phyloP scores from a whole-genome alignment of 1,140 invertebrate genomes.

The Neocloeon triangulifer region DNA sequence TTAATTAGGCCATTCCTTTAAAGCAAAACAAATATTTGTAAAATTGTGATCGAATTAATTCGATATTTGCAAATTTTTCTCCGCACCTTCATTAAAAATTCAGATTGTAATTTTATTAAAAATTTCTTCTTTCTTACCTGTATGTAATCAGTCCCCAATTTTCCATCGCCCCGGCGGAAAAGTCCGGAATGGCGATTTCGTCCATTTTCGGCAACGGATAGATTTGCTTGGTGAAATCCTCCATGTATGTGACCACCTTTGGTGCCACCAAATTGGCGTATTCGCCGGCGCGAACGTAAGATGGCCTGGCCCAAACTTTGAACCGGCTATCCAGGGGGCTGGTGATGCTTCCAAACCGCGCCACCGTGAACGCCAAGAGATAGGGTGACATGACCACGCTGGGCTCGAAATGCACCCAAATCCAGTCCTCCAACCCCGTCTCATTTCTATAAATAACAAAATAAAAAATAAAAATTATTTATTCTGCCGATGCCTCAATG shows the following conservation, averaged over 20 bases:
- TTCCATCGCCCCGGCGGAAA: conserved; percentile 87
- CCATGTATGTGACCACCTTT: not conserved
- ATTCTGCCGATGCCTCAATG: too few species aligned
- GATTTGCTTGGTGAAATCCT: not conserved
- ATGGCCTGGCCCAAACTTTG: not conserved
- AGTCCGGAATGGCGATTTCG: conserved; percentile 84
- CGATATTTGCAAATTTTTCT: too few species aligned
- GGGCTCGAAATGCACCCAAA: conserved; percentile 33
- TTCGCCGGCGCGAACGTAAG: not conserved
- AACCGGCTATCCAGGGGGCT: conserved; percentile 1
- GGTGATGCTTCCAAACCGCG: conserved; percentile 47
- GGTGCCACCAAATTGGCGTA: not conserved
- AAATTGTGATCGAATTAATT: too few species aligned
- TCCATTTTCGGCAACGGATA: conserved; percentile 23
- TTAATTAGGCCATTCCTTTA: too few species aligned
- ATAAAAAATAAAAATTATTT: too few species aligned
- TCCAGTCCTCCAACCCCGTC: too few species aligned
- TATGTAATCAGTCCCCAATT: conserved; percentile 78
- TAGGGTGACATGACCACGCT: conserved; percentile 74
- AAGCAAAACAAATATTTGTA: too few species aligned
- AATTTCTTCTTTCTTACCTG: too few species aligned
- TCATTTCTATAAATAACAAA: too few species aligned
- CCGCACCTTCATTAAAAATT: too few species aligned
- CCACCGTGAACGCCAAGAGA: conserved; percentile 58
- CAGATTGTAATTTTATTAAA: too few species aligned